phyloP scores from a whole-genome alignment of 1,140 invertebrate species.

The Oedothorax gibbosus region DNA sequence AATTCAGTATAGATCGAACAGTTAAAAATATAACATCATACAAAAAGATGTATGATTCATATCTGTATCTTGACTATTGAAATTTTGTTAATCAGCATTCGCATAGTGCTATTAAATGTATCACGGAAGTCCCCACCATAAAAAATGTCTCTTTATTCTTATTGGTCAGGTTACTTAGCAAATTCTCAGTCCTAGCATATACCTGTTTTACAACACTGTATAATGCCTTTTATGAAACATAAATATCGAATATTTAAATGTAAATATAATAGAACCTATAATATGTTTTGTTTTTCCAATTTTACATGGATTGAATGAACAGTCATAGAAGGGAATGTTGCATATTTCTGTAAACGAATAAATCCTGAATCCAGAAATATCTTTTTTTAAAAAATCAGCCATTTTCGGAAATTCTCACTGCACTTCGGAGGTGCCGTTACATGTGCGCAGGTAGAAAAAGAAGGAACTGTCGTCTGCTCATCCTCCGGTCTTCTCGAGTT shows the following conservation, averaged over 20 bases:
- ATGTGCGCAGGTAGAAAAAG: conserved; percentile 57
- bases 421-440: conserved; percentile 24
- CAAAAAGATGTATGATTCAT: too few species aligned
- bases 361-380: background rate
- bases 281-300: background rate
- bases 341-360: background rate
- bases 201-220: too few species aligned
- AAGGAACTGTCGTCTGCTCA: conserved; percentile 56
- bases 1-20: too few species aligned
- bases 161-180: too few species aligned
- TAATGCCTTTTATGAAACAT: too few species aligned
- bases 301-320: background rate
- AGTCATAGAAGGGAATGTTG: background rate
- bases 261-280: background rate
- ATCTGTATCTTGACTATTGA: too few species aligned
- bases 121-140: too few species aligned
- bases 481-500: conserved; percentile 26
- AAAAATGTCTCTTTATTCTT: too few species aligned
- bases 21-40: too few species aligned
- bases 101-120: too few species aligned
- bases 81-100: too few species aligned
- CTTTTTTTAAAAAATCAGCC: background rate
- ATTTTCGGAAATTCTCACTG: conserved; percentile 13
- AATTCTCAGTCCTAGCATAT: too few species aligned
- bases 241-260: background rate